These are phyloP conservation scores for Gallinago nigripennis DNA, from an alignment of 2,797 vertebrate species.

Conservation along the genomic window DNA sequence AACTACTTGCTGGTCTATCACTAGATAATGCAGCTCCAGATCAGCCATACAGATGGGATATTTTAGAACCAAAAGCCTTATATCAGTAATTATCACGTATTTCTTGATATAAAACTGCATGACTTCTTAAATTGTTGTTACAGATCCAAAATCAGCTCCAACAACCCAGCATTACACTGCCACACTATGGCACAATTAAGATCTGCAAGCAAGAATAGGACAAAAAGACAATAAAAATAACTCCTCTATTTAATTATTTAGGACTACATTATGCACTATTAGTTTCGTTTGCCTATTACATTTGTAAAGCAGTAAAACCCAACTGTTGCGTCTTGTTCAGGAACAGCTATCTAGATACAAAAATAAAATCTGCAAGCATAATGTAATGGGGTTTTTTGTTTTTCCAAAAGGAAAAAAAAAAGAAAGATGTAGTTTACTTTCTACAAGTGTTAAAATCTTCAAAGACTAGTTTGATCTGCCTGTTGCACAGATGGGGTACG, in stretches of 20 bases:
- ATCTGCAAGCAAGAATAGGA: conserved; percentile 46
- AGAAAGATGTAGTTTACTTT: background rate
- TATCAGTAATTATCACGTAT: background rate
- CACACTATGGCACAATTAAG: conserved; percentile 66
- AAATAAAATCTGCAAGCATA: no score
- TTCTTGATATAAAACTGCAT: background rate
- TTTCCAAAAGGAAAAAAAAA: background rate
- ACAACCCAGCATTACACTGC: conserved; percentile 61
- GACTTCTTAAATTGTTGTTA: background rate
- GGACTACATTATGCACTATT: background rate
- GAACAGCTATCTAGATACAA: background rate
- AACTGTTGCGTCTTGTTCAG: background rate
- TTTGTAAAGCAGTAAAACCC: background rate
- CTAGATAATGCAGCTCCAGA: background rate
- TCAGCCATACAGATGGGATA: background rate
- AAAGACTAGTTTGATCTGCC: background rate
- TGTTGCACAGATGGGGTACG: background rate
- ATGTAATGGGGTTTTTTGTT: background rate
- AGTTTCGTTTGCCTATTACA: background rate
- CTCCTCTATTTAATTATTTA: background rate
- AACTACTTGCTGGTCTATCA: background rate
- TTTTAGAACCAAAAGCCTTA: background rate
- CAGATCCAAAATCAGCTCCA: background rate
- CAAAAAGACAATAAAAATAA: background rate
- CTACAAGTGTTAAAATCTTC: conserved; percentile 1